Evolutionary conservation across 2,888 invertebrate species (phyloP), one percentile per base, ranked within the genome.

Genomic region (Caenorhabditis virilis): DNA sequence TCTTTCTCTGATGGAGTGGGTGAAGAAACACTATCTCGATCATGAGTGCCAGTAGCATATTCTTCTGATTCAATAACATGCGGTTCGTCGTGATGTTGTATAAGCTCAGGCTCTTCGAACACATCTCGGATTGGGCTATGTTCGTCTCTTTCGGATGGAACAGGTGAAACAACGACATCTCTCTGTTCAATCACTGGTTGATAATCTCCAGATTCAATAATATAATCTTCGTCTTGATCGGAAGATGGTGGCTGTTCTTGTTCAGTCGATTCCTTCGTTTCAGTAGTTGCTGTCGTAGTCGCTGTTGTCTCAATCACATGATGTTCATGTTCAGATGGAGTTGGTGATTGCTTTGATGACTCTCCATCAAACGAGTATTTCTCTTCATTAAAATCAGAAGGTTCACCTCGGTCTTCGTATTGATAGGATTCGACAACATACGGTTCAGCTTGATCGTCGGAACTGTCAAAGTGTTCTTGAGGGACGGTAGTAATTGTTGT

Each of bases 181-280:
- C n/a, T n/a, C n/a, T n/a, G n/a, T n/a, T n/a, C n/a, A n/a, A n/a
- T n/a, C n/a, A n/a, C n/a, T n/a, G n/a, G n/a, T 15, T 50, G 47
- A 30, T 60, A 60, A 7, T 64, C 64, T 15, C 42, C 45, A 11
- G 64, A 58, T 20, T 62, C 65, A 13, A 65, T 57, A 23, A 62
- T 35, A 39, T 55, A 58, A n/a, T 39, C 23, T 15, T 51, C 51
- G 23, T 56, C 51, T 4, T 55, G 49, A n/a, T 42, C 39, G 11
- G n/a, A n/a, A n/a, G n/a, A n/a, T n/a, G 18, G 18, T 18, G n/a
- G n/a, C 9, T 49, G 48, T 30, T 56, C 46, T 20, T n/a, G 39
- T 13, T 43, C 26, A 4, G 39, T 11, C 16, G 47, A 47, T 26
- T 5, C 43, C 13, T 50, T 20, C 13, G 47, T n/a, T 16, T 45